Evolutionary conservation across 2,888 invertebrate genomes (phyloP), one percentile per base, ranked within the genome.

Genomic region (Drosophila ezoana): DNA sequence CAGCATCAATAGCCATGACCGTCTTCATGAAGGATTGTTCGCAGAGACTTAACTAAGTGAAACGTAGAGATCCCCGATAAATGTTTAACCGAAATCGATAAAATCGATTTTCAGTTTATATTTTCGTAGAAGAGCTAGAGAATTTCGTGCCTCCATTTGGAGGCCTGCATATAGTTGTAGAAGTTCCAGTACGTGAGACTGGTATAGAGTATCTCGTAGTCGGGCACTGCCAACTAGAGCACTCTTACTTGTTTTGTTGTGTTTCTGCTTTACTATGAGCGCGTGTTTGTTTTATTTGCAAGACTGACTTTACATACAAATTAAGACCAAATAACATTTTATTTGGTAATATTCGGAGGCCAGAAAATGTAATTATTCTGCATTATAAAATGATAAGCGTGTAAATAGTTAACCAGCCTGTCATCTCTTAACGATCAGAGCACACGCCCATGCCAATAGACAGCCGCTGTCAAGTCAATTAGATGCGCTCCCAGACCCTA

Each of bases 401-500:
- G 40, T 18, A 28, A 4, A 32, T 45, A 28, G 52, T 59, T 59
- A 35, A 38, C 33, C 41, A 57, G 16, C 9, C 37, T 20, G 40
- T 64, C 64, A 62, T 38, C 54, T 56, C 38, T 56, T 45, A 54
- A 49, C 38, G 28, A 2, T 33, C 35, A 45, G 38, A 23, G 48
- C 60, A 63, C 49, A 68, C 69, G 66, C 57, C 70, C 52, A 38
- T 11, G 32, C 23, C 35, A 58, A 14, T 45, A 32, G 71, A 65
- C 76, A 82, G 77, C 32, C 11, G 54, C 79, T 67, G 72, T 69
- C 78, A 67, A 52, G 18, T 44, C 73, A 73, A 78, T 69, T 69
- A 61, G 66, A 67, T 43, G 49, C 53, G 64, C 40, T 23, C 49
- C 54, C 52, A 56, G 49, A 61, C 45, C 20, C 8, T 41, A 58